Percentiles rank a stretch among this genome's conserved stretches.
phyloP scores from a whole-genome alignment of 2,888 invertebrate species.

The Lasioglossum figueresi region DNA sequence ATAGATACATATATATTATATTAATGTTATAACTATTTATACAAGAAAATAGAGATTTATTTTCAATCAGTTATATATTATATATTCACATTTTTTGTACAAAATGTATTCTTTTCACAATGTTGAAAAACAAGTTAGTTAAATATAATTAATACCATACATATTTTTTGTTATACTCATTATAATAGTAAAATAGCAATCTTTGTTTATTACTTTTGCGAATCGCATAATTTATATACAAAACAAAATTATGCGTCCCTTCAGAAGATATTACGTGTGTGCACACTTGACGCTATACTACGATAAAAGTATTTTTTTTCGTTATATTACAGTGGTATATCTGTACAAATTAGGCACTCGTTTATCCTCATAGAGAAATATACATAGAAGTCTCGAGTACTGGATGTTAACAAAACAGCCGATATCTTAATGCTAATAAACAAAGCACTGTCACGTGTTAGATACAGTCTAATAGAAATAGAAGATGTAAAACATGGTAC shows the following conservation, averaged over 20 bases:
- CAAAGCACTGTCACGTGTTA: conserved; percentile 50
- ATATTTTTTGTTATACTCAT: conserved; percentile 35
- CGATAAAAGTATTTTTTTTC: conserved; percentile 63
- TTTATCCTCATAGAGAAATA: conserved; percentile 73
- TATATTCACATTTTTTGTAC: conserved; percentile 63
- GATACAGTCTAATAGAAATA: conserved; percentile 58
- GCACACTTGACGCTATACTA: conserved; percentile 18
- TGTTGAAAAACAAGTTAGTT: conserved; percentile 53
- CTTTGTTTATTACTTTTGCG: conserved; percentile 6
- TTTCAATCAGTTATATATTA: conserved; percentile 48
- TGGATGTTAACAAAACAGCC: conserved; percentile 71
- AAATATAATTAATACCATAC: conserved; percentile 52
- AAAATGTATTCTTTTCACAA: conserved; percentile 52
- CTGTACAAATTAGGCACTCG: conserved; percentile 83
- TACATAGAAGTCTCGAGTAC: conserved; percentile 78
- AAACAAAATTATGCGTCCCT: conserved; percentile 38
- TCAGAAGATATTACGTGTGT: conserved; percentile 5
- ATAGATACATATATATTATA: neutral
- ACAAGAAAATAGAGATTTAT: neutral
- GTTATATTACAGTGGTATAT: conserved; percentile 81
- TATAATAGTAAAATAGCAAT: conserved; percentile 46
- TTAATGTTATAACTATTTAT: neutral
- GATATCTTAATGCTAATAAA: conserved; percentile 62
- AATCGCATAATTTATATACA: conserved; percentile 29
- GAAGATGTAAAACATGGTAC: conserved; percentile 71